Conservation (phyloP, 64 coral and sea anemone genomes). For the Dendrophyllia cribrosa region DNA sequence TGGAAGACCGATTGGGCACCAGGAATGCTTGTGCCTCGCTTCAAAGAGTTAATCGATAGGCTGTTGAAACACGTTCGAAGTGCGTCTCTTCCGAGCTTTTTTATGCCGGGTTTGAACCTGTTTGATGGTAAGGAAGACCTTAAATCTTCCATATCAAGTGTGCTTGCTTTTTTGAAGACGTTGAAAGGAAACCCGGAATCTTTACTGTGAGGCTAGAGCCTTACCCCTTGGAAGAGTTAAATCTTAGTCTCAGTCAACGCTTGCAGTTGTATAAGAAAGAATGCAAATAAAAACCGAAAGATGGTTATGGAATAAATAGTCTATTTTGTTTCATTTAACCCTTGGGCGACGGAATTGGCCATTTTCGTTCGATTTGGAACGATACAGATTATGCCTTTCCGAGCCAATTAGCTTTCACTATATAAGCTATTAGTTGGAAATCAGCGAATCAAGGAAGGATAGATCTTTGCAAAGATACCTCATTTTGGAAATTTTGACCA, state of each 20-base stretch:
- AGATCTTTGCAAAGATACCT: too few species aligned
- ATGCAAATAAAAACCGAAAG: too few species aligned
- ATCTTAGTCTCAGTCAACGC: neutral
- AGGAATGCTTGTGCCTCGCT: slow-evolving; percentile 12
- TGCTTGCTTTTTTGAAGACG: slow-evolving; percentile 1
- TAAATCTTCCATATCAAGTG: neutral
- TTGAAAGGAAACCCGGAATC: neutral
- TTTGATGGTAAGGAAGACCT: neutral
- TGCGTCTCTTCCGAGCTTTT: neutral
- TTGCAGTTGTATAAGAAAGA: too few species aligned
- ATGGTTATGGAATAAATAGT: too few species aligned
- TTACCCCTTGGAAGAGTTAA: neutral
- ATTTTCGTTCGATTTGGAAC: too few species aligned
- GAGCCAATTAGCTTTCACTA: too few species aligned
- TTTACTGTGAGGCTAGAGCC: neutral
- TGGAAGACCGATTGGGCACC: neutral
- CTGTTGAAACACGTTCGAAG: neutral
- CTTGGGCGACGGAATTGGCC: too few species aligned
- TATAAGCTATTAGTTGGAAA: too few species aligned
- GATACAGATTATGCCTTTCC: too few species aligned
- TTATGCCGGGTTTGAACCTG: neutral
- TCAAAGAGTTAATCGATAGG: slow-evolving; percentile 19
- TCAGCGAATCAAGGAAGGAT: too few species aligned
- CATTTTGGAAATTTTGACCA: too few species aligned
- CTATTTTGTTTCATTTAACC: too few species aligned